Evolutionary conservation across 2,888 invertebrate genomes (phyloP), one percentile per base, ranked within the genome.

Genomic region (Tromatobia lineatoria): DNA sequence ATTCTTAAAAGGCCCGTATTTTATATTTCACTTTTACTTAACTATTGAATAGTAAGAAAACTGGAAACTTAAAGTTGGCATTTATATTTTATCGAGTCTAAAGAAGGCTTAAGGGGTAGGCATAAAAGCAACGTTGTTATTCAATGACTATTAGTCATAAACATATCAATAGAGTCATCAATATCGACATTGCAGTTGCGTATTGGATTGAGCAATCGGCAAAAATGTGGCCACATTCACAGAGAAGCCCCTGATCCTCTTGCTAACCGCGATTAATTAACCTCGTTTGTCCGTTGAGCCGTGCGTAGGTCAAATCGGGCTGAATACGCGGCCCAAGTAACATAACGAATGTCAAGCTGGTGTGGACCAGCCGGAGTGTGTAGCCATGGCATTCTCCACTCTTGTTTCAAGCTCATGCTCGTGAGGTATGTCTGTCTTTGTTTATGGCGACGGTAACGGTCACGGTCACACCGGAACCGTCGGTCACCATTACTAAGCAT

Each of bases 401-500:
- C 75, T 34, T 61, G 67, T 34, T 67, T 45, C 54, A 38, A 75
- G 76, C 25, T 25, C 52, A 66, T 50, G 71, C 70, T 38, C 66
- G 69, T 61, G 76, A 3, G 64, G 10, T 64, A 18, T 10, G 18
- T 83, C 73, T 75, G 57, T 82, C 85, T 78, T 47, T 59, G 57
- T 69, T 38, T 69, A 23, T 34, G 11, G 45, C 54, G 52, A 23
- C 42, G 73, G 70, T 78, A 87, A 86, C 88, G 87, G 69, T 73
- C 64, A 74, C 64, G 64, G 70, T 57, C 64, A 75, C 70, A 71
- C 64, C 88, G 89, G 87, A 86, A 87, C 88, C 89, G 90, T 91
- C 90, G 90, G 88, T 89, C 89, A 89, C 91, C 91, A 92, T 92
- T 92, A 92, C 91, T 89, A 91, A 91, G 91, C 92, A 92, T 91